A percentile compares a stretch with the other conserved stretches of the same genome.
Evolutionary conservation across 2,888 invertebrate genomes (phyloP).

Genomic region (Lithodes maja): DNA sequence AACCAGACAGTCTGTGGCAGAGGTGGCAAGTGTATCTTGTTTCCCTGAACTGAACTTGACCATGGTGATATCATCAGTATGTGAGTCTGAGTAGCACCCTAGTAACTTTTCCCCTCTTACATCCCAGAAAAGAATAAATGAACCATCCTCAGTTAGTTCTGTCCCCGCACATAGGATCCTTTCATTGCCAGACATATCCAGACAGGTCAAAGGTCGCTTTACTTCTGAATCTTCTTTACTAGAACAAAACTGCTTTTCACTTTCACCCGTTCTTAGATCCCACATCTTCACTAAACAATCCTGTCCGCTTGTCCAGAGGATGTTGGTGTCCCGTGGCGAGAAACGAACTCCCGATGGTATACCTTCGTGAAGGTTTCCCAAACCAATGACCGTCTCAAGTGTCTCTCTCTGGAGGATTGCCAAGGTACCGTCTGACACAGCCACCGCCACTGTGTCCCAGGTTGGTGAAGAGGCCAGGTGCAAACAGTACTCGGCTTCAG

Average conservation of each 20-base stretch:
- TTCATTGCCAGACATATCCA: slow-evolving; percentile 84
- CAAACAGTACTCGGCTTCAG: slow-evolving; percentile 39
- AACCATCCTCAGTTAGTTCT: slow-evolving; percentile 81
- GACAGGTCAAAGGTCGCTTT: slow-evolving; percentile 81
- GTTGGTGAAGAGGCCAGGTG: slow-evolving; percentile 17
- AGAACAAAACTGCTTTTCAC: slow-evolving; percentile 76
- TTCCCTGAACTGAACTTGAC: slow-evolving; percentile 84
- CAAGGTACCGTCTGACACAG: slow-evolving; percentile 68
- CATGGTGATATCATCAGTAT: slow-evolving; percentile 87
- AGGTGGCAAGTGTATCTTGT: slow-evolving; percentile 82
- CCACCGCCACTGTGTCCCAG: slow-evolving; percentile 53
- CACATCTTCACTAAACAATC: slow-evolving; percentile 80
- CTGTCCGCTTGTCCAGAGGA: slow-evolving; percentile 78
- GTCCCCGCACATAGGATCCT: slow-evolving; percentile 85
- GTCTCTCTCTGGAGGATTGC: slow-evolving; percentile 61
- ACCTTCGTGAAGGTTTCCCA: slow-evolving; percentile 32
- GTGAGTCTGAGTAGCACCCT: slow-evolving; percentile 89
- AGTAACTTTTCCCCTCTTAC: slow-evolving; percentile 79
- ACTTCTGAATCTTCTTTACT: slow-evolving; percentile 66
- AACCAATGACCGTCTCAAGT: slow-evolving; percentile 27
- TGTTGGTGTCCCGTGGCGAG: slow-evolving; percentile 78
- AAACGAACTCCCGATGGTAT: slow-evolving; percentile 74
- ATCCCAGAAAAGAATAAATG: slow-evolving; percentile 89
- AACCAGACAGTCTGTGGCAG: slow-evolving; percentile 88
- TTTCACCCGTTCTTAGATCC: slow-evolving; percentile 79